Evolutionary conservation across 2,113 vertebrate genomes (phyloP), one percentile per base, ranked within the genome.

Genomic region (Leucopsar rothschildi): DNA sequence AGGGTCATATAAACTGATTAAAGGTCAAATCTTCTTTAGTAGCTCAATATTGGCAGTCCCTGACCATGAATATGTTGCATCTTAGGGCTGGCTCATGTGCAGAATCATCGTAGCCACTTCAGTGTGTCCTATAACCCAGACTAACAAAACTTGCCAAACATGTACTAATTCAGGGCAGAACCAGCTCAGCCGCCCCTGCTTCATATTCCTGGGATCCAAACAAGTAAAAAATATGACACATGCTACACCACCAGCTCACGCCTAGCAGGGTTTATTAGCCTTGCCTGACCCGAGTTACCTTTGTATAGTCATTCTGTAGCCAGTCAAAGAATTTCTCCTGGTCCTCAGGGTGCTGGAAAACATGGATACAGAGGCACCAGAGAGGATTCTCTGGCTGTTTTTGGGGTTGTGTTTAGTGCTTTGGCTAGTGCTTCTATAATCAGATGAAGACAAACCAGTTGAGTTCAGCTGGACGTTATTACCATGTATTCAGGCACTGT

Each of bases 1-100:
- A 55, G 63, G 40, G 63, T 90, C 85, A 50, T 76, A 40, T 66
- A 90, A 90, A 1, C 12, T 70, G 71, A 50, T 83, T 81, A 76
- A 82, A 83, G 76, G 64, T 81, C 6, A 9, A 69, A 27, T 44
- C 33, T 93, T 84, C 21, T 86, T 88, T 83, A 78, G 39, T 40
- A 70, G 25, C 16, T 83, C 47, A 50, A 53, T 65, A 39, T 27
- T 6, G 2, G 33, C 75, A 86, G 65, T 80, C 16, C 15, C 52
- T 81, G 64, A 73, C 44, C 21, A 47, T 0, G 0, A 69, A 61
- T 20, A 47, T 44, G 21, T 22, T 53, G 18, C 29, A 47, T 63
- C 64, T 63, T 70, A 83, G 22, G 25, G 47, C 44, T 29, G 63
- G 39, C 19, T 88, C 24, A 24, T 44, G 35, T 33, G 27, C 71